These are phyloP conservation scores for Caenorhabditis becei DNA, from an alignment of 2,888 invertebrate genomes.

Conservation along the genomic window DNA sequence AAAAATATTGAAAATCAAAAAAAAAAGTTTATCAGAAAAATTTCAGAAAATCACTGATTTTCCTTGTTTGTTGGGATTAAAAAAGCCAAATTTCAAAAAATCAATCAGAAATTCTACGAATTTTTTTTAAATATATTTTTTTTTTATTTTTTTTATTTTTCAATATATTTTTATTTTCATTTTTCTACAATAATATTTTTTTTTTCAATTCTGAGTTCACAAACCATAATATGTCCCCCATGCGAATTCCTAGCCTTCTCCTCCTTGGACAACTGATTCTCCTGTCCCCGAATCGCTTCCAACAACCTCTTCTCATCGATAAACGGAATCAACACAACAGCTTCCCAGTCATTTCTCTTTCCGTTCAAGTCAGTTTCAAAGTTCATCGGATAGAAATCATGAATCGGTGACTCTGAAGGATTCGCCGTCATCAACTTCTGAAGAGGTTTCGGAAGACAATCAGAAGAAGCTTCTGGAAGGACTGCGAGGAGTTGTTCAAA, in stretches of 20 bases:
- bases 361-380: slow-evolving; percentile 97
- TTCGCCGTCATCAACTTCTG: slow-evolving; percentile 87
- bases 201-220: too few species aligned
- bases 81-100: too few species aligned
- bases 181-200: too few species aligned
- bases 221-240: slow-evolving; percentile 88
- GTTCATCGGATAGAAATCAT: slow-evolving; percentile 92
- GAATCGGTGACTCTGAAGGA: slow-evolving; percentile 87
- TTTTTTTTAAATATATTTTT: too few species aligned
- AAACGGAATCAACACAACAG: slow-evolving; percentile 93
- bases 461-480: slow-evolving; percentile 90
- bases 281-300: slow-evolving; percentile 84
- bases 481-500: slow-evolving; percentile 94
- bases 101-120: too few species aligned
- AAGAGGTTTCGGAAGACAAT: slow-evolving; percentile 86
- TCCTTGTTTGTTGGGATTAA: too few species aligned
- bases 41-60: too few species aligned
- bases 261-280: slow-evolving; percentile 85
- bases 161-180: too few species aligned
- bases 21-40: too few species aligned
- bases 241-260: slow-evolving; percentile 89
- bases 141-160: too few species aligned
- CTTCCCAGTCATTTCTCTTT: slow-evolving; percentile 96
- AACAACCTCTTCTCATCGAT: slow-evolving; percentile 90
- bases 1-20: too few species aligned